A percentile compares a stretch with the other conserved stretches of the same genome.
Evolutionary conservation across 2,888 invertebrate species (phyloP).

Genomic region (Melinaea menophilus): DNA sequence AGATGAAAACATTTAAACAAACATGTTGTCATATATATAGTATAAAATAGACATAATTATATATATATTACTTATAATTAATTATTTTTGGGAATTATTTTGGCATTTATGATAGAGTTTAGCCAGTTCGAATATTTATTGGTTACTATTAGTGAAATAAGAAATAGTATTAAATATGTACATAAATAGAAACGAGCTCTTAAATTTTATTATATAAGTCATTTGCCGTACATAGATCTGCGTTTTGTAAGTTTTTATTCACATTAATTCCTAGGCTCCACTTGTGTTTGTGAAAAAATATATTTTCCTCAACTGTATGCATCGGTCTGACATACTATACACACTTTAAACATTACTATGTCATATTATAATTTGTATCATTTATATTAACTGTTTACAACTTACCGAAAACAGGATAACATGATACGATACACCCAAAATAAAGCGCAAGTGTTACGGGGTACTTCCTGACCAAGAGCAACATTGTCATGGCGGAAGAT

Average conservation of each 20-base stretch:
- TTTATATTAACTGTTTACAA: conserved; percentile 33
- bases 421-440: conserved; percentile 66
- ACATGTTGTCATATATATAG: no score
- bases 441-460: conserved; percentile 62
- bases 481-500: conserved; percentile 75
- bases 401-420: conserved; percentile 67
- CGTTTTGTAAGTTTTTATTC: conserved; percentile 3
- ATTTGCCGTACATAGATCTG: background rate
- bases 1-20: no score
- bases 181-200: background rate
- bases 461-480: conserved; percentile 60
- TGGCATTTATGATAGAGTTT: no score
- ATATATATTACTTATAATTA: no score
- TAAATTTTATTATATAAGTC: background rate
- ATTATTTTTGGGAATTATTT: no score
- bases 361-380: conserved; percentile 14
- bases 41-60: no score
- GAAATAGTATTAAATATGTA: no score
- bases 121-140: no score
- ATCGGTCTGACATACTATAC: conserved; percentile 7
- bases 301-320: conserved; percentile 12
- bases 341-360: background rate
- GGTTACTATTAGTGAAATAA: no score
- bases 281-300: conserved; percentile 18
- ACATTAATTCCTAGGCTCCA: conserved; percentile 5